These are phyloP conservation scores for Drosophila stalkeri DNA, from an alignment of 2,888 invertebrate genomes.

Conservation along the genomic window DNA sequence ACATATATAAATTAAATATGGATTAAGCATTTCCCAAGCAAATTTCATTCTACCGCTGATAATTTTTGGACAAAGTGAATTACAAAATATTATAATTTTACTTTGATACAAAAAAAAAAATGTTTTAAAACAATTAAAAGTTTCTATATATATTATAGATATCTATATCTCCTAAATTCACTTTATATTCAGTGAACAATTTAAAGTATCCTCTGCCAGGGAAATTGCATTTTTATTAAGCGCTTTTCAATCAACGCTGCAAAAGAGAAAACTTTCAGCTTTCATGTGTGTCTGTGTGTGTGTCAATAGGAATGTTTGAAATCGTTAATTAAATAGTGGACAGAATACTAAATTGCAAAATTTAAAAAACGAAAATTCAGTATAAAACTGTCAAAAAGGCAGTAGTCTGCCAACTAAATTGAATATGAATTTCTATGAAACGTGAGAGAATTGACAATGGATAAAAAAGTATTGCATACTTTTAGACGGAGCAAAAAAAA, in stretches of 20 bases:
- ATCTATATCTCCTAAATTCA: neutral
- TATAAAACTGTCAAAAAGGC: constrained; percentile 8
- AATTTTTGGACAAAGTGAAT: no score
- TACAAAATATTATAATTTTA: no score
- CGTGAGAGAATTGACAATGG: neutral
- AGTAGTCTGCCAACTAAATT: neutral
- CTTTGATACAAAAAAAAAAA: no score
- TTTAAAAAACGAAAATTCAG: neutral
- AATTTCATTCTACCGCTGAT: no score
- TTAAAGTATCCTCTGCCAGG: neutral
- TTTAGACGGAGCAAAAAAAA: neutral
- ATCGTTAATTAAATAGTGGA: constrained; percentile 7
- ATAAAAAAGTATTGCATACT: constrained; percentile 17
- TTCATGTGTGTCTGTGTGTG: neutral
- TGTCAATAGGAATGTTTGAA: neutral
- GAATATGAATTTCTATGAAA: neutral
- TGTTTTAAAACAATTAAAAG: no score
- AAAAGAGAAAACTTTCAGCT: neutral
- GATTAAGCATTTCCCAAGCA: no score
- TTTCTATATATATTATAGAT: no score
- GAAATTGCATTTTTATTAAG: neutral
- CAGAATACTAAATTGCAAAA: constrained; percentile 2
- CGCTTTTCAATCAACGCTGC: neutral
- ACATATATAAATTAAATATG: no score
- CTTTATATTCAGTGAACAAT: neutral